Evolutionary conservation across 2,888 invertebrate genomes (phyloP), one percentile per base, ranked within the genome.

Genomic region (Dasysyrphus tricinctus): DNA sequence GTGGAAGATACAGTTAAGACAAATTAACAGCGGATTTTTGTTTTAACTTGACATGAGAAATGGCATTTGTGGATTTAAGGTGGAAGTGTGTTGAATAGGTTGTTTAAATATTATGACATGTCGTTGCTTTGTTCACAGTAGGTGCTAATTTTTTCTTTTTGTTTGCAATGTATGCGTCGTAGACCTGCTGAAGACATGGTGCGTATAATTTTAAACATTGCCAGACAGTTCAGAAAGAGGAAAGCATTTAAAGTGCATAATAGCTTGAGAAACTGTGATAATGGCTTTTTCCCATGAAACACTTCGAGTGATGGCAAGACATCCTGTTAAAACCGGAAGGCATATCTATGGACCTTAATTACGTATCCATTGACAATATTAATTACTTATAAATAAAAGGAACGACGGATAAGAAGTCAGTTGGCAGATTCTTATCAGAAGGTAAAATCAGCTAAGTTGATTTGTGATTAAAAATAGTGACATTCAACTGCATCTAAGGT

Each of bases 1-100:
- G n/a, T n/a, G 54, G n/a, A 39, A 69, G 24, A 51, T 54, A 24
- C 37, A 65, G 44, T 54, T 54, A 19, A 69, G 29, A 69, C 69
- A 39, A 69, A 54, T 39, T 54, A 69, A 39, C 16, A n/a, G 37
- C 8, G 34, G 12, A 49, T 47, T 29, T 47, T 16, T 16, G 2
- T 16, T 49, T 12, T 8, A n/a, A 4, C 19, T 24, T 49, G 16
- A 8, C 6, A 9, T 65, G 47, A 65, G 34, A 65, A 65, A 65
- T 47, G 44, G 0, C 9, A 24, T 44, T n/a, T 14, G 24, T 44
- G 8, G 3, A 37, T 16, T 8, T 5, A 9, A 29, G 61, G n/a
- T 29, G n/a, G 29, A 63, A 44, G 9, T n/a, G 14, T n/a, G 39
- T 19, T 61, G 4, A 56, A 32, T 16, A 16, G 32, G 32, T n/a